These are phyloP conservation scores for Anoplius nigerrimus DNA, from an alignment of 2,888 invertebrate species.

Conservation along the genomic window DNA sequence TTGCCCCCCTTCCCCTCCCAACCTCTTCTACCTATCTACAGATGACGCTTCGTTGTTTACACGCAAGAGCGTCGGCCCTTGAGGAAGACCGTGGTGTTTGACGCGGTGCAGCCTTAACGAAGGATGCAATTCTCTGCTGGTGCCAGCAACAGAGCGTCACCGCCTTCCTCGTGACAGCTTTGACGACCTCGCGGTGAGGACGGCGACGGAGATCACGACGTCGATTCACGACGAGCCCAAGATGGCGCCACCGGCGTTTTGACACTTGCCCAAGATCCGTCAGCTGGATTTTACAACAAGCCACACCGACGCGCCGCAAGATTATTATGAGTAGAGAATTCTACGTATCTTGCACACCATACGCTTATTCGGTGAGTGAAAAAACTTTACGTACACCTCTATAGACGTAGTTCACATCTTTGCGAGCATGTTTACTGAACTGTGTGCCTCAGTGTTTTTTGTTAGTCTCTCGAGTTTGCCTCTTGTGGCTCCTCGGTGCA, in stretches of 20 bases:
- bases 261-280: slow-evolving; percentile 66
- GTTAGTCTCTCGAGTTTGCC: too few relatives aligned
- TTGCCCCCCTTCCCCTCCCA: background rate
- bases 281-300: slow-evolving; percentile 66
- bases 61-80: slow-evolving; percentile 10
- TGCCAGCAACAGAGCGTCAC: slow-evolving; percentile 15
- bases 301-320: slow-evolving; percentile 19
- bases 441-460: too few relatives aligned
- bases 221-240: slow-evolving; percentile 48
- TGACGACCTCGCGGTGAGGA: slow-evolving; percentile 60
- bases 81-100: slow-evolving; percentile 7
- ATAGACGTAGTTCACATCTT: too few relatives aligned
- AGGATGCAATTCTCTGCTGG: slow-evolving; percentile 1
- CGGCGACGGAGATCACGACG: slow-evolving; percentile 31
- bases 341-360: slow-evolving; percentile 72
- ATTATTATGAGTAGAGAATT: slow-evolving; percentile 74
- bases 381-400: too few relatives aligned
- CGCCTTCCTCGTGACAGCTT: slow-evolving; percentile 67
- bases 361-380: slow-evolving; percentile 71
- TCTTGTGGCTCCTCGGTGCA: too few relatives aligned
- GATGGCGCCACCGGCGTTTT: slow-evolving; percentile 72
- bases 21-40: slow-evolving; percentile 11
- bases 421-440: too few relatives aligned
- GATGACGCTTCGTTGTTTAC: slow-evolving; percentile 25
- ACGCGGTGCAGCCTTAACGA: background rate